A percentile compares a stretch with the other conserved stretches of the same genome.
Conservation (phyloP, 1,140 invertebrate species). For the Cyrtorhinus lividipennis region DNA sequence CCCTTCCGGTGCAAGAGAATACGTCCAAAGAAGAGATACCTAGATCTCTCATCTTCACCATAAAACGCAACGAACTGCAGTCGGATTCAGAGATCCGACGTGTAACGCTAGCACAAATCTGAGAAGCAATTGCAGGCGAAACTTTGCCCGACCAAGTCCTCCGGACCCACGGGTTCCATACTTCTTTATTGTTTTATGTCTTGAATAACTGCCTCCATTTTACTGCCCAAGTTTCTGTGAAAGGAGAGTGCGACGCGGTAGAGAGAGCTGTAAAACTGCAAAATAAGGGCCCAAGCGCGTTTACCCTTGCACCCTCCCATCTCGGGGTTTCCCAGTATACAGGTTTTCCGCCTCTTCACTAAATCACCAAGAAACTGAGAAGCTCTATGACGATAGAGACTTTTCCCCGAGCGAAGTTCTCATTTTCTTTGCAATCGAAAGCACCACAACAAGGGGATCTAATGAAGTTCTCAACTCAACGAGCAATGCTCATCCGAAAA, state of each 20-base stretch:
- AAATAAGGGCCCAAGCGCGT: not conserved
- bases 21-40: no score
- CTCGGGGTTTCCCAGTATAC: no score
- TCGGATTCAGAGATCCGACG: no score
- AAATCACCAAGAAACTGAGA: not conserved
- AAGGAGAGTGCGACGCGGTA: not conserved
- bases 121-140: not conserved
- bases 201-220: not conserved
- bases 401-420: not conserved
- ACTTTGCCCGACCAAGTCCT: not conserved
- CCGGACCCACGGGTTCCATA: not conserved
- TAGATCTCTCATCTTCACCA: no score
- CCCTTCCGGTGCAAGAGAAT: no score
- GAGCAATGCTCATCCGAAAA: no score
- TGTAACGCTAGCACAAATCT: not conserved
- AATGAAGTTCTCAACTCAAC: no score
- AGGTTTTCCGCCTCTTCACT: not conserved
- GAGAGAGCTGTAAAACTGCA: not conserved
- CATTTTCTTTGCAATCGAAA: no score
- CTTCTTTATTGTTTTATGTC: not conserved
- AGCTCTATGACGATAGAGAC: not conserved
- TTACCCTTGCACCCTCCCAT: no score
- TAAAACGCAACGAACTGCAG: no score
- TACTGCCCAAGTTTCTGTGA: not conserved
- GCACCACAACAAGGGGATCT: no score